Conservation (phyloP, 1,140 invertebrate genomes). For the Drosophila ercepeae region DNA sequence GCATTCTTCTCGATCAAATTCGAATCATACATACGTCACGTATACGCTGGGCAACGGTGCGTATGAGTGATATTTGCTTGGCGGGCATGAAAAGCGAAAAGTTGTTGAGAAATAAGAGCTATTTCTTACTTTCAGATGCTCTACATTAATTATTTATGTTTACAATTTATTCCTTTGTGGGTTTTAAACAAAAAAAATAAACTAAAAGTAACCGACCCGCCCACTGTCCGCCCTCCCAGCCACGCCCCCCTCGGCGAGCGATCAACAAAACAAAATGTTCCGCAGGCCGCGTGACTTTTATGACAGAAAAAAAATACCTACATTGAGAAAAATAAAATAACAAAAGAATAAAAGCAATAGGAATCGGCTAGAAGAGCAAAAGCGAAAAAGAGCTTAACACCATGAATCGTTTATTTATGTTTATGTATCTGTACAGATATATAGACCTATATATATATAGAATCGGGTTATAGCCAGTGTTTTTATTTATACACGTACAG, state of each 20-base stretch:
- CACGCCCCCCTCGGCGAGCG: constrained; percentile 6
- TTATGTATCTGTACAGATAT: constrained; percentile 35
- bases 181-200: constrained; percentile 7
- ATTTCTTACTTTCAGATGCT: not conserved
- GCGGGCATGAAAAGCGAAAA: not conserved
- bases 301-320: constrained; percentile 49
- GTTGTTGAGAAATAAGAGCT: not conserved
- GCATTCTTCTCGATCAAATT: not conserved
- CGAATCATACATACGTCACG: not conserved
- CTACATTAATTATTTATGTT: not conserved
- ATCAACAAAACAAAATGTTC: constrained; percentile 26
- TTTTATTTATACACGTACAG: constrained; percentile 32
- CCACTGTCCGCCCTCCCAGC: not conserved
- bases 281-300: constrained; percentile 58
- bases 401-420: constrained; percentile 60
- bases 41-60: not conserved
- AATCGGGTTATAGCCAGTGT: not conserved
- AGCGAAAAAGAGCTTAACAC: constrained; percentile 26
- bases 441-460: not conserved
- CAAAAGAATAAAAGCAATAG: constrained; percentile 2
- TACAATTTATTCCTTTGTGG: constrained; percentile 6
- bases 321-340: constrained; percentile 28
- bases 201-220: constrained; percentile 13
- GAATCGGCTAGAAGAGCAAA: constrained; percentile 11
- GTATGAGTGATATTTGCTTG: not conserved